Base-by-base conservation (phyloP, 2,888 invertebrate species). In the Hypercompe scribonia region DNA sequence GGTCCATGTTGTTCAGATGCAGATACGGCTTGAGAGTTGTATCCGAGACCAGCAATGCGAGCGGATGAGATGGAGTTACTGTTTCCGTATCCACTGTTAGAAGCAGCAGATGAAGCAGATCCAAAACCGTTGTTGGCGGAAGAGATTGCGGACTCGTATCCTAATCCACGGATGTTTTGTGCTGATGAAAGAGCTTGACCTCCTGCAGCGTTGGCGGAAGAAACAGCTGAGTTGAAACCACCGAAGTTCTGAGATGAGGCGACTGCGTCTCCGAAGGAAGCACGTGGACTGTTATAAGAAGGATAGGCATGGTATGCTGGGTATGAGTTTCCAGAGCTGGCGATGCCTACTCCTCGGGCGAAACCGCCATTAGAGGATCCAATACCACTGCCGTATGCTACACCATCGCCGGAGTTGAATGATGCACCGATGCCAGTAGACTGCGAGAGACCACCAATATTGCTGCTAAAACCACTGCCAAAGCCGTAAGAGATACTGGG, bases 381-480 rank as follows among this genome's bases (percentile, higher is more conserved):
- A 36, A 88, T 72, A 50, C 93, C 94, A 5, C 86, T 78, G 58
- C 94, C 94, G 74, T 91, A 93, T 0, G 95, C 94, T 65, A 89
- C 82, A 0, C 88, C 93, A 21, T 90, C 90, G 10, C 93, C 95
- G 69, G 86, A 90, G 71, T 89, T 88, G 90, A 92, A 93, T 58
- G 94, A 87, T 31, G 89, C 81, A 1, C 95, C 93, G 70, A 93
- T 89, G 68, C 94, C 90, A 34, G 89, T 87, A 18, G 95, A 91
- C 73, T 95, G 94, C 28, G 90, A 89, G 78, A 95, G 90, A 54
- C 95, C 95, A 0, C 92, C 95, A 75, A 95, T 91, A 85, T 94
- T 92, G 86, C 91, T 93, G 84, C 91, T 91, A 82, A 94, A 93
- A 13, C 94, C 95, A 72, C 91, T 93, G 67, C 95, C 95, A 70